Evolutionary conservation across 2,888 invertebrate genomes (phyloP), one percentile per base, ranked within the genome.

Genomic region (Dexiosoma caninum): DNA sequence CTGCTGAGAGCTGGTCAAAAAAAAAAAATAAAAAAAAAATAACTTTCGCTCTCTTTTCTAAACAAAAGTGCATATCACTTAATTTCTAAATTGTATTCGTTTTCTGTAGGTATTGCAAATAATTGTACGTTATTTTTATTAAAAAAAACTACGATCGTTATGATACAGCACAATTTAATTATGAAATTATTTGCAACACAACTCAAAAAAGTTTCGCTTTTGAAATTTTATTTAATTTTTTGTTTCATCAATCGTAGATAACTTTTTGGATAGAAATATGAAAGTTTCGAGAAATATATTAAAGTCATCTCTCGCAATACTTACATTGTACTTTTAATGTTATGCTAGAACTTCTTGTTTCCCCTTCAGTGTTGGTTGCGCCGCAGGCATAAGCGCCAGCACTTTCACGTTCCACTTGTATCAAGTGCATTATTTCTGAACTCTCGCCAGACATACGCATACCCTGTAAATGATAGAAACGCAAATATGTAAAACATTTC

Each of bases 311-410:
- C 2, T 49, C 14, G 27, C n/a, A 42, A 14, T 83, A 94, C 96
- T 95, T 91, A 96, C 96, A 95, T 89, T 96, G 93, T 84, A 96
- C 93, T 88, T 92, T 93, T 62, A 96, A 91, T 71, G 92, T 92
- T 78, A 95, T 91, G 6, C 95, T 93, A 67, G 94, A 93, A 87
- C 96, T 96, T 83, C 94, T 92, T 2, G 95, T 94, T 88, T 95
- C 95, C 55, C 96, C 96, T 87, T 96, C 95, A 1, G 93, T 91
- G 88, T 97, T 97, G 79, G 93, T 92, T 4, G 96, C 96, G 66
- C 95, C 92, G 88, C 97, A 97, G 30, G 95, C 93, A 89, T 96
- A 97, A 70, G 94, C 93, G 2, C 96, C 95, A 0, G 94, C 93
- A 84, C 94, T 94, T 83, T 93, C 93, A 83, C 95, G 92, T 83